phyloP scores from a whole-genome alignment of 2,888 invertebrate genomes.

The Polyploca ridens region DNA sequence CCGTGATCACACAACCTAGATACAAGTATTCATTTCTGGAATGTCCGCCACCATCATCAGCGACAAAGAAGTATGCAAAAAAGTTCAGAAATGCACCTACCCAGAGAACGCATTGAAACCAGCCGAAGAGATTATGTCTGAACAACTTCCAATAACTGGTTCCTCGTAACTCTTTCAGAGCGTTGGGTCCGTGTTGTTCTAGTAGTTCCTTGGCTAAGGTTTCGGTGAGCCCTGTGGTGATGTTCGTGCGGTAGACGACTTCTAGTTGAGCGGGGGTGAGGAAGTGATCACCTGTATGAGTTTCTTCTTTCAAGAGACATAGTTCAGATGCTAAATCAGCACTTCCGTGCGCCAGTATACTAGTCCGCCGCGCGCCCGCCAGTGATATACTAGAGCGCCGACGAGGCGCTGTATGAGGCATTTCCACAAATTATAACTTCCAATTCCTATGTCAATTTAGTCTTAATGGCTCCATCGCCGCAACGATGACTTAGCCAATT shows the following conservation, averaged over 20 bases:
- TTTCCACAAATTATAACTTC: conserved; percentile 18
- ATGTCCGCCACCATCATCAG: conserved; percentile 46
- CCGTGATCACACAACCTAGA: conserved; percentile 66
- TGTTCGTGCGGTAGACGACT: conserved; percentile 71
- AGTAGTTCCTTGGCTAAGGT: conserved; percentile 80
- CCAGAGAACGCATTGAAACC: conserved; percentile 90
- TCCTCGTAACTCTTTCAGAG: conserved; percentile 83
- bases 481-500: too few relatives aligned
- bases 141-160: conserved; percentile 87
- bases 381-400: conserved; percentile 53
- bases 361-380: conserved; percentile 36
- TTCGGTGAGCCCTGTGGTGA: conserved; percentile 80
- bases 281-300: conserved; percentile 74
- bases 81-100: conserved; percentile 86
- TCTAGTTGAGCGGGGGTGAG: conserved; percentile 71
- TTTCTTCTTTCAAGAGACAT: conserved; percentile 66
- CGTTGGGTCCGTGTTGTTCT: conserved; percentile 85
- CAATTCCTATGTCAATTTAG: not conserved
- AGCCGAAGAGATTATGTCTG: conserved; percentile 87
- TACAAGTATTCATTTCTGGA: conserved; percentile 70
- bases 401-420: conserved; percentile 44
- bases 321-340: conserved; percentile 48
- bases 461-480: too few relatives aligned
- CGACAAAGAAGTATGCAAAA: conserved; percentile 73
- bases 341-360: conserved; percentile 35